Conservation (phyloP, 1,140 invertebrate species). For the Diachasma alloeum region DNA sequence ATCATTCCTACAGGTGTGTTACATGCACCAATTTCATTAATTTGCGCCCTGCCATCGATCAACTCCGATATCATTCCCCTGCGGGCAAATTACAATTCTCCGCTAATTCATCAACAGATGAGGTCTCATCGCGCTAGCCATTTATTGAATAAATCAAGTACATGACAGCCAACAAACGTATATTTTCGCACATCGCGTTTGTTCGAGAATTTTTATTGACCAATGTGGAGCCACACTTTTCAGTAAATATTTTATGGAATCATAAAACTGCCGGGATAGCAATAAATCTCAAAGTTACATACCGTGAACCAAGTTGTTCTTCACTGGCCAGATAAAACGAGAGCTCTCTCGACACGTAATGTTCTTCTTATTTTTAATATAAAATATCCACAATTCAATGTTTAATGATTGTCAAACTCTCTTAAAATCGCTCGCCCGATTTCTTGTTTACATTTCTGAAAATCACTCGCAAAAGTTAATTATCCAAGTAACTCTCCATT, state of each 20-base stretch:
- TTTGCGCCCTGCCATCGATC: too few relatives aligned
- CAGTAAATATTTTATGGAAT: not conserved
- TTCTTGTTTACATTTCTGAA: not conserved
- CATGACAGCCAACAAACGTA: not conserved
- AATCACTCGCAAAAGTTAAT: not conserved
- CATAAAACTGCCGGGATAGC: not conserved
- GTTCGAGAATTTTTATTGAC: not conserved
- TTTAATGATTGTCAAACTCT: not conserved
- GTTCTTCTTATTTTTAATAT: not conserved
- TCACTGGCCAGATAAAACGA: not conserved
- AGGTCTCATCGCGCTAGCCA: not conserved
- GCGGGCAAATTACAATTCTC: too few relatives aligned
- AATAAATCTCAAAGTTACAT: not conserved
- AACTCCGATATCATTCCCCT: too few relatives aligned
- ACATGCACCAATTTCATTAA: too few relatives aligned
- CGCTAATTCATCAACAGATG: too few relatives aligned
- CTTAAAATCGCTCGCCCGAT: not conserved
- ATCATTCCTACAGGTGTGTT: too few relatives aligned
- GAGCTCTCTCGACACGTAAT: not conserved
- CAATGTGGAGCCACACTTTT: not conserved
- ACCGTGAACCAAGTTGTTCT: not conserved
- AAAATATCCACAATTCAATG: not conserved
- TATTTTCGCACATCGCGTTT: not conserved
- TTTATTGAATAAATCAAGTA: not conserved
- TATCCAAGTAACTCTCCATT: not conserved